Base-by-base conservation (phyloP, 2,797 vertebrate species). In the Glossophaga mutica region DNA sequence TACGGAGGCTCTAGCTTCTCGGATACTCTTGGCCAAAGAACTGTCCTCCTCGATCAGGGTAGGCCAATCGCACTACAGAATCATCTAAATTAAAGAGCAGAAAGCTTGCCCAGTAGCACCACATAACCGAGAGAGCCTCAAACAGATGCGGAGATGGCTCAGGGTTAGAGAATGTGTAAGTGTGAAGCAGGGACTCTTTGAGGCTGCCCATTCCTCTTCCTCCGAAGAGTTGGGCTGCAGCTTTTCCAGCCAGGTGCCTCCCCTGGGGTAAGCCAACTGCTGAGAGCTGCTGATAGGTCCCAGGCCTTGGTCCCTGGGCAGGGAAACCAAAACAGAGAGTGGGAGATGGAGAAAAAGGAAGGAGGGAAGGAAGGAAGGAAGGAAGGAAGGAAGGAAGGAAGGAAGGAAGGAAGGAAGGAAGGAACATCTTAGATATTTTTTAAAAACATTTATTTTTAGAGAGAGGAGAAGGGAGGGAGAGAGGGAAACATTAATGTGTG, bases 31-130 rank as follows among this genome's bases (percentile, higher is more conserved):
- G 26, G 9, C 74, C 50, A 34, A 10, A 68, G n/a, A 48, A 26
- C 39, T 12, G 5, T 9, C 50, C n/a, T 70, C 42, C n/a, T 70
- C n/a, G 6, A 2, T 9, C 6, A 0, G 34, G 10, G 39, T 44
- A 83, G 59, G 29, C 11, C 76, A 34, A 34, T 34, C 14, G 71
- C 52, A 18, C n/a, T 92, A 29, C 68, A 37, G 50, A 71, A 34
- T 14, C 48, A n/a, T 32, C 55, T 37, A 29, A 90, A n/a, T 39
- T 44, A 76, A 48, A 44, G 5, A 57, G 34, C 9, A 67, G 44
- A 65, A 65, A 50, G 21, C 14, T 4, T 44, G 10, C 21, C 44
- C 12, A 6, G 1, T 0, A 62, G 42, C 10, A 6, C 32, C 37
- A 22, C 4, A 39, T 52, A 65, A 65, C 48, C 21, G 29, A 57